Evolutionary conservation across 2,113 vertebrate species (phyloP), one percentile per base, ranked within the genome.

Genomic region (Picathartes gymnocephalus): DNA sequence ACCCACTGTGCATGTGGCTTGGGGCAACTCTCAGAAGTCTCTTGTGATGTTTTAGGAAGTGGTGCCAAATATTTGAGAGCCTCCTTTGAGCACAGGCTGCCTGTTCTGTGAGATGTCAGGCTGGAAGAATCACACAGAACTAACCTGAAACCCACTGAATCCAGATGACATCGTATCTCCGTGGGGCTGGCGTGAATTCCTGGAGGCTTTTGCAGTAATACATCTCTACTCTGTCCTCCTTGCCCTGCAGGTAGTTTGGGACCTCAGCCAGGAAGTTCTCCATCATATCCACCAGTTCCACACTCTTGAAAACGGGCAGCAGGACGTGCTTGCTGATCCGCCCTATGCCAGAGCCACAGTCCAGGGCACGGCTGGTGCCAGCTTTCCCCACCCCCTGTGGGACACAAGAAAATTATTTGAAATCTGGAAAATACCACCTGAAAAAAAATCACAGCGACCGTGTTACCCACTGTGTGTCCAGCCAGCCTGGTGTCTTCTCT

Each of bases 81-180:
- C 15, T 73, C 9, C 7, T 72, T 66, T 40, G 65, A 74, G 51
- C 68, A 50, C 27, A 80, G 44, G 74, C 33, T 88, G 22, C 44
- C 27, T 18, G 10, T 25, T 77, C 51, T 73, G 48, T 58, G 54
- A 81, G 58, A 30, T 27, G 27, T 23, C 58, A 22, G 60, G 64
- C 60, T 66, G 31, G 56, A 62, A 35, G 33, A 22, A 31, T n/a
- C 56, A 37, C 2, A 7, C 33, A 78, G 61, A 76, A 98, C 99
- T 98, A 90, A 99, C 99, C 99, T 28, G 99, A 99, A 72, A 99
- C 98, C 99, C 99, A 99, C 92, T 99, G 99, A 93, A 99, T 99
- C 99, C 99, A 99, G 98, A 99, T 98, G 96, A 99, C 98, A 28
- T 99, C 99, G 1, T 99, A 99, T 97, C 98, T 99, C 65, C 97